Conservation (phyloP, 30 jellyfish, hydroid and myxozoan genomes). For the Chironex yamaguchii region DNA sequence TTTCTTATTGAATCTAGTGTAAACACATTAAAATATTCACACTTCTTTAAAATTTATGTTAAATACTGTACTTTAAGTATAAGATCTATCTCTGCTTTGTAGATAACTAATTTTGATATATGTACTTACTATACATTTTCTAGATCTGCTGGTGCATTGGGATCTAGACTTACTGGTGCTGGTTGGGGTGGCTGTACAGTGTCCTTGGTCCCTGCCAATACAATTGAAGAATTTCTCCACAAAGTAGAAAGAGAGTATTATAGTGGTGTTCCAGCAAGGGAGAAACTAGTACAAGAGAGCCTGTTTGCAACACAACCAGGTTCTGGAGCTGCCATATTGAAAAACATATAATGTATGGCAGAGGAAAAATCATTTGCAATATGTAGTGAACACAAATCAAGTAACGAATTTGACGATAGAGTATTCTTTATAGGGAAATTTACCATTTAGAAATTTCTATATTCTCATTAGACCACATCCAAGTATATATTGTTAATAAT, state of each 20-base stretch:
- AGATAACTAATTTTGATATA: no score
- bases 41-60: neutral
- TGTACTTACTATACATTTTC: neutral
- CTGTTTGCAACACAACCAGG: constrained; percentile 95
- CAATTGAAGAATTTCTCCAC: constrained; percentile 63
- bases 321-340: constrained; percentile 85
- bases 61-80: neutral
- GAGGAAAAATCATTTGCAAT: no score
- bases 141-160: constrained; percentile 94
- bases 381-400: no score
- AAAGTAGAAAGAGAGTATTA: constrained; percentile 70
- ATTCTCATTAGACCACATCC: no score
- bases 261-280: constrained; percentile 63
- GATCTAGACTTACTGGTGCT: constrained; percentile 96
- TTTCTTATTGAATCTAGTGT: no score
- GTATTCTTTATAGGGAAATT: no score
- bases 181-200: constrained; percentile 99
- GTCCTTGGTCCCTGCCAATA: constrained; percentile 82
- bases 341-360: neutral
- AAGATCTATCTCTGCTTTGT: neutral
- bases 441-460: no score
- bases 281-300: constrained; percentile 72
- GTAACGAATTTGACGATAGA: no score
- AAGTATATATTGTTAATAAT: no score
- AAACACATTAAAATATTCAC: no score